Base-by-base conservation (phyloP, 2,888 invertebrate species). In the Microplitis manilae region DNA sequence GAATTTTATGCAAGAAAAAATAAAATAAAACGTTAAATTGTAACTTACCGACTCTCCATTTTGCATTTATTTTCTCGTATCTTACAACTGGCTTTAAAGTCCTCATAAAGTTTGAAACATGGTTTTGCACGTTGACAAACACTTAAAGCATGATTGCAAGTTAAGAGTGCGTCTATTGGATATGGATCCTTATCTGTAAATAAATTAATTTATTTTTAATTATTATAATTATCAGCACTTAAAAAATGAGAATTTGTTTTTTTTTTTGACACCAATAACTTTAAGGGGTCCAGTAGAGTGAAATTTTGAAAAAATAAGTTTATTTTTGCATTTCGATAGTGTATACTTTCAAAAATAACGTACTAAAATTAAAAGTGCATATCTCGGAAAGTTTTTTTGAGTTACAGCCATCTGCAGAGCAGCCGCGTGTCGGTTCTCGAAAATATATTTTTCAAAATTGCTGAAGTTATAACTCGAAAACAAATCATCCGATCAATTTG, bases 61-160 rank as follows among this genome's bases (percentile, higher is more conserved):
- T 94, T 94, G 90, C 97, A 97, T 90, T 95, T 95, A 89, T 95
- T 95, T 86, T 96, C 96, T 82, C 95, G 92, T 82, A 94, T 95
- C 91, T 96, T 96, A 92, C 97, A 97, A 89, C 95, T 95, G 83
- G 93, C 92, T 92, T 96, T 96, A 92, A 96, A 97, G 85, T 96
- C 94, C 85, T 96, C 95, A 90, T 94, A 96, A 79, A 96, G 92
- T 85, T 95, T 94, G 83, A 94, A 93, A 90, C 97, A 97, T 87
- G 95, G 93, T 80, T 94, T 93, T 86, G 95, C 95, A 88, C 94
- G 94, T 89, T 95, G 95, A 90, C 97, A 97, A 83, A 96, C 95
- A 85, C 94, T 94, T 86, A 96, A 92, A 68, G 97, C 97, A 89
- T 97, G 96, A 90, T 96, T 96, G 92, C 97, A 97, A 83, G 96